Base-by-base conservation (phyloP, 2,797 vertebrate species). In the Scyliorhinus canicula region DNA sequence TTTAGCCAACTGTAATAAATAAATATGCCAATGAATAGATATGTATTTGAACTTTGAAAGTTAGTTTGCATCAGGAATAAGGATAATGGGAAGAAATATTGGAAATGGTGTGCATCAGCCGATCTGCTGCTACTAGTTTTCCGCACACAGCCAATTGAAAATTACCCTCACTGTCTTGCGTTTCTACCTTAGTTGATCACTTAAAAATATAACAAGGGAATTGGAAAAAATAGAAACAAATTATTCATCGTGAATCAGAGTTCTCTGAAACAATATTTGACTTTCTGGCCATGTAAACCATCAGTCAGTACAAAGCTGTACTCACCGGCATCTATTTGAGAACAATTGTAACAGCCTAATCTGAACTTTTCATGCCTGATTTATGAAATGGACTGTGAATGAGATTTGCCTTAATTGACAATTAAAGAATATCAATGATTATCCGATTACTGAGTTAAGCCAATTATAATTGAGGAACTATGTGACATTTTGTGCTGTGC, bases 391-490 rank as follows among this genome's bases (percentile, higher is more conserved):
- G 93, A 28, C 31, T 71, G 24, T 47, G 44, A 52, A 94, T 71
- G 67, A 26, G 77, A 85, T 96, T 95, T 95, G 86, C 96, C 95
- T 96, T 95, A 88, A 95, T 95, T 95, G 95, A 63, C 95, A 93
- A 71, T 88, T 47, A 71, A 2, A 95, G 94, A 96, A 96, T 96
- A 96, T 97, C 96, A 96, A 96, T 96, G 95, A 95, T 96, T 96
- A 96, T 96, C 95, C 95, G 93, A 95, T 96, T 96, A 96, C 0
- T 2, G 95, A 96, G 95, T 95, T 96, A 96, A 97, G 95, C 96
- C 96, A 95, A 79, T 96, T 96, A 96, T 0, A 95, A 95, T 82
- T 95, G 95, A 96, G 96, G 95, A 95, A 96, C 93, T 95, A 86
- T 31, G 47, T 94, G 91, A 91, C 55, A 93, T 93, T 93, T 67